These are phyloP conservation scores for Hypena proboscidalis DNA, from an alignment of 2,888 invertebrate species.

Conservation along the genomic window DNA sequence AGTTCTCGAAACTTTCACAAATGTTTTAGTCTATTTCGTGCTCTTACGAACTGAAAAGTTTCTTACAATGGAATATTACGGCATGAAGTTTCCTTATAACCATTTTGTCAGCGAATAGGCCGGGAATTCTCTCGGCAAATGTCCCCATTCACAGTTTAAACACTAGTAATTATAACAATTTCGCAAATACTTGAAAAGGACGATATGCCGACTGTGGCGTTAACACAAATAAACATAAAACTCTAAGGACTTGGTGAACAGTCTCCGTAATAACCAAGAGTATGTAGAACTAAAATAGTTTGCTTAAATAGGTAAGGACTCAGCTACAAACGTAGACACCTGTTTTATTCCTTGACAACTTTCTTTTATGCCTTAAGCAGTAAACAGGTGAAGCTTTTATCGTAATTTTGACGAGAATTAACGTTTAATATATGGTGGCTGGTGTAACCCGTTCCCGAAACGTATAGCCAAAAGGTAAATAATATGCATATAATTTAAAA, in stretches of 20 bases:
- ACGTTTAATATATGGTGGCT: no score
- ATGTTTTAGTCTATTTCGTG: conserved; percentile 9
- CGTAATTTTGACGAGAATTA: no score
- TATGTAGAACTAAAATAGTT: no score
- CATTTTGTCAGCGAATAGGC: conserved; percentile 32
- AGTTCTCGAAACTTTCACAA: conserved; percentile 1
- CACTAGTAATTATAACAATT: conserved; percentile 46
- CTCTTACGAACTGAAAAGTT: conserved; percentile 28
- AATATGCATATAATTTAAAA: no score
- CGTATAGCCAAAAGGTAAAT: no score
- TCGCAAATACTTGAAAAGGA: conserved; percentile 43
- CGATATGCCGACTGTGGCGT: conserved; percentile 27
- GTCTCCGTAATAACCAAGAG: not conserved
- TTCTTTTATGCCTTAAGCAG: no score
- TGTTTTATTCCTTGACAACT: no score
- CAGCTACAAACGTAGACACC: not conserved
- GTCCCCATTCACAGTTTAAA: conserved; percentile 37
- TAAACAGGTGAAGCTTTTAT: no score
- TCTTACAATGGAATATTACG: conserved; percentile 37
- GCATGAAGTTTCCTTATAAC: conserved; percentile 32
- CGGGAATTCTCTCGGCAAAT: conserved; percentile 28
- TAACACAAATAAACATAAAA: conserved; percentile 39
- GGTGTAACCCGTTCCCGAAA: no score
- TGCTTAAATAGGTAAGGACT: no score
- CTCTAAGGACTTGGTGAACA: conserved; percentile 24